phyloP scores from a whole-genome alignment of 2,113 vertebrate genomes.

The Tupaia tana region DNA sequence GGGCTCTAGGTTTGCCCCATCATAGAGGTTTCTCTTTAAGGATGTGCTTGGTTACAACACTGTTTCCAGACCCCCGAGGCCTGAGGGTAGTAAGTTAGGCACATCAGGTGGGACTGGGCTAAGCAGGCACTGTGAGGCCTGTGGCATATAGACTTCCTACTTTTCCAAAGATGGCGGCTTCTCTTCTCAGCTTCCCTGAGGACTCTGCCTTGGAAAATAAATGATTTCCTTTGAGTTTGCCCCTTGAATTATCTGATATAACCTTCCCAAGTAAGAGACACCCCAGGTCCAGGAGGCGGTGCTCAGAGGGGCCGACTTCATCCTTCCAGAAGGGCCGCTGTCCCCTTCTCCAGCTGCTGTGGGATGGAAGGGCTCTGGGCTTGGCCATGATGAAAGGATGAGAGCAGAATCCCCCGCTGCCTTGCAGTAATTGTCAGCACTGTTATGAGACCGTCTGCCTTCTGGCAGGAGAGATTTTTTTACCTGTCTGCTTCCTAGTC shows the following conservation, averaged over 20 bases:
- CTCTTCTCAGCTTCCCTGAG: background rate
- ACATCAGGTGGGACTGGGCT: accelerated
- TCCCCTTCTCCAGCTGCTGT: too few species aligned
- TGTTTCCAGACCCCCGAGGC: background rate
- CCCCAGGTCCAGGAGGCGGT: background rate
- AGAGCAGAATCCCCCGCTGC: background rate
- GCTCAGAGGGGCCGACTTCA: background rate
- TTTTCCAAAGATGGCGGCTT: background rate
- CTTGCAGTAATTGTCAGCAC: background rate
- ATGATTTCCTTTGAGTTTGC: background rate
- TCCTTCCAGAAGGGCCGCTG: background rate
- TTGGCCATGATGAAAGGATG: background rate
- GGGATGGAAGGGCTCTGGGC: background rate
- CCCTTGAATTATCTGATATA: background rate
- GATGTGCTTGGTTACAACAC: background rate
- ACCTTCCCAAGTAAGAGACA: background rate
- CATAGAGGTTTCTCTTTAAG: background rate
- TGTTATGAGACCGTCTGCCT: background rate
- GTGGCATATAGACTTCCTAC: background rate
- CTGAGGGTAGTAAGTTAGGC: background rate
- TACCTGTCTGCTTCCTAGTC: constrained; percentile 71
- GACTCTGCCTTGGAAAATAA: background rate
- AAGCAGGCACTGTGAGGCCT: background rate
- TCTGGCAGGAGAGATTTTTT: constrained; percentile 69
- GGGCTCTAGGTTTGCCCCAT: background rate